phyloP scores from a whole-genome alignment of 2,888 invertebrate genomes.

The Actias luna region DNA sequence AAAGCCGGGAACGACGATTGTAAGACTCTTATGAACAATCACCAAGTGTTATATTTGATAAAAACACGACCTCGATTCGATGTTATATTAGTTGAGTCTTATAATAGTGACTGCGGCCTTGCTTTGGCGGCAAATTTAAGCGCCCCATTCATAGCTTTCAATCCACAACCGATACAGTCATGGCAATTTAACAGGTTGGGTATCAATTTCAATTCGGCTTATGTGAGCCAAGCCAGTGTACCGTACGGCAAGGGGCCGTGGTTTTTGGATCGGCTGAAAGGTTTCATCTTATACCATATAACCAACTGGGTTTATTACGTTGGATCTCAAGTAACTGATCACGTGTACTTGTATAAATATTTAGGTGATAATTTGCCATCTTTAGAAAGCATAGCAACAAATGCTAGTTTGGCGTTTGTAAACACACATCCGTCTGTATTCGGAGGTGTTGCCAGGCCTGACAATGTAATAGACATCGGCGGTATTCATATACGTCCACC shows the following conservation, averaged over 20 bases:
- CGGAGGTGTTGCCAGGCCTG: slow-evolving; percentile 80
- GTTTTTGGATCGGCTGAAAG: slow-evolving; percentile 70
- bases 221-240: slow-evolving; percentile 66
- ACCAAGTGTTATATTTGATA: slow-evolving; percentile 78
- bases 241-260: slow-evolving; percentile 72
- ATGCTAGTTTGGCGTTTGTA: slow-evolving; percentile 82
- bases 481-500: slow-evolving; percentile 82
- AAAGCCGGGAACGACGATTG: slow-evolving; percentile 77
- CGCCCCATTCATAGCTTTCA: slow-evolving; percentile 83
- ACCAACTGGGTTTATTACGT: slow-evolving; percentile 75
- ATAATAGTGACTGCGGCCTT: slow-evolving; percentile 88
- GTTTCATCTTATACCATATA: slow-evolving; percentile 65
- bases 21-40: slow-evolving; percentile 73
- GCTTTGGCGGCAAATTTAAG: slow-evolving; percentile 85
- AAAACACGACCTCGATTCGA: slow-evolving; percentile 82
- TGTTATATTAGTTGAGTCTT: slow-evolving; percentile 86
- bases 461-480: slow-evolving; percentile 84
- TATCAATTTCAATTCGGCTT: slow-evolving; percentile 77
- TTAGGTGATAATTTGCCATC: slow-evolving; percentile 79
- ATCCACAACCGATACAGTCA: slow-evolving; percentile 77
- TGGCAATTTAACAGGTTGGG: slow-evolving; percentile 79
- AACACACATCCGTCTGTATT: slow-evolving; percentile 85
- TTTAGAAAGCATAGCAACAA: slow-evolving; percentile 79
- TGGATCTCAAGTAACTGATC: slow-evolving; percentile 68
- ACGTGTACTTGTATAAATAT: slow-evolving; percentile 69